Base-by-base conservation (phyloP, 2,797 vertebrate genomes). In the Pseudochromis fuscus region DNA sequence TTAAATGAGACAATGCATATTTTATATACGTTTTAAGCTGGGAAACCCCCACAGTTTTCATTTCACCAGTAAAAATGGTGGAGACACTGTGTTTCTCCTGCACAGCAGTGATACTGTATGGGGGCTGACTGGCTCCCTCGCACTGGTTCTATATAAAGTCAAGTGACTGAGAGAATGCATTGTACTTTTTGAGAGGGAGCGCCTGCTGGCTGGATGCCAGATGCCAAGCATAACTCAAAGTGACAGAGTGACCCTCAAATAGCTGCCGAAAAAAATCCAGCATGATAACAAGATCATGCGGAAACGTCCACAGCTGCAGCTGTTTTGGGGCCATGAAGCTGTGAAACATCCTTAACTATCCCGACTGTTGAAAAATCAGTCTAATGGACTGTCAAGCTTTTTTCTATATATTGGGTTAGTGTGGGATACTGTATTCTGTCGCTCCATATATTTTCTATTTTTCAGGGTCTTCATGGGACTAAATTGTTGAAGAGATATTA, bases 231-330 rank as follows among this genome's bases (percentile, higher is more conserved):
- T 91, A 88, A 91, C 88, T 91, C 79, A 89, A 66, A 90, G 77
- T 89, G 90, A 88, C 88, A 86, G 82, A 92, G 64, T 90, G 85
- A 91, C 80, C 81, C 87, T 89, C 78, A 89, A 91, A 92, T 79
- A 76, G 83, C 72, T 56, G 70, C 69, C 19, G 50, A 81, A 65
- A n/a, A n/a, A n/a, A 75, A 75, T 80, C 52, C 8, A 46, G 83
- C 88, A 87, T 83, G 84, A 84, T 71, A 89, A 89, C 77, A 77
- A 81, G 78, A 89, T 87, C 60, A 66, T 55, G 87, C 56, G 55
- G 71, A 82, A 67, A 73, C 58, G 46, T 61, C 79, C 60, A 35
- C 58, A 68, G 45, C 48, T 12, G 16, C 48, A 57, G n/a, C 65
- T 24, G 67, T 77, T 56, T 49, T 38, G 49, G 56, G 21, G 62